Conservation (phyloP, 2,797 vertebrate genomes). For the Hemibagrus guttatus region DNA sequence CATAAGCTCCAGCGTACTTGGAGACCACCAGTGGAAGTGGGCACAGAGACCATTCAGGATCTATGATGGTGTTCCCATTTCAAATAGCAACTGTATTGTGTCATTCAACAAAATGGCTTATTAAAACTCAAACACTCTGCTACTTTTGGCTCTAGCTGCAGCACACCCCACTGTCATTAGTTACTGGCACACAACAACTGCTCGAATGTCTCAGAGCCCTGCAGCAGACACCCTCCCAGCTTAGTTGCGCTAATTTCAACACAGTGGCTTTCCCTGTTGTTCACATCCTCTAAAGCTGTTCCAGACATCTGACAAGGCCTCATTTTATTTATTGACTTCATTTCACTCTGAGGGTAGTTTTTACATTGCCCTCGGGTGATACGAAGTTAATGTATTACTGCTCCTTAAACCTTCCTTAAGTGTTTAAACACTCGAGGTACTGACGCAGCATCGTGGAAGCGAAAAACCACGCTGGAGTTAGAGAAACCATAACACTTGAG, state of each 20-base stretch:
- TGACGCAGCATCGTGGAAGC: slow-evolving; percentile 73
- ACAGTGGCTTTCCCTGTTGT: slow-evolving; percentile 62
- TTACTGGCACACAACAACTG: slow-evolving; percentile 72
- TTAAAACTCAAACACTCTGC: slow-evolving; percentile 62
- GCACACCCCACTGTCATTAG: slow-evolving; percentile 68
- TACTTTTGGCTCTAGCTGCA: slow-evolving; percentile 62
- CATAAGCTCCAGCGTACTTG: slow-evolving; percentile 30
- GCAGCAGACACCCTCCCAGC: slow-evolving; percentile 66
- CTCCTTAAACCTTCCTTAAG: slow-evolving; percentile 70
- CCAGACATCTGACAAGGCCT: slow-evolving; percentile 76
- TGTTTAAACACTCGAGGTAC: slow-evolving; percentile 77
- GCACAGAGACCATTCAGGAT: slow-evolving; percentile 50
- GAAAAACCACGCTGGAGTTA: slow-evolving; percentile 72
- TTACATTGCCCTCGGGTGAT: slow-evolving; percentile 72
- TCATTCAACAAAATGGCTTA: slow-evolving; percentile 65
- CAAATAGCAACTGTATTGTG: slow-evolving; percentile 58
- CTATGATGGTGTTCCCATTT: slow-evolving; percentile 56
- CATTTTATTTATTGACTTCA: slow-evolving; percentile 77
- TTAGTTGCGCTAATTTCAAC: slow-evolving; percentile 70
- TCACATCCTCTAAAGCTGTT: slow-evolving; percentile 69
- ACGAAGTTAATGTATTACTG: slow-evolving; percentile 71
- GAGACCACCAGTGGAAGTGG: slow-evolving; percentile 52
- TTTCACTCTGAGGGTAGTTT: slow-evolving; percentile 68
- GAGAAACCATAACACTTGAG: slow-evolving; percentile 48
- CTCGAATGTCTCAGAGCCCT: slow-evolving; percentile 64